Evolutionary conservation across 2,797 vertebrate genomes (phyloP).

Genomic region (Poeciliopsis turneri): DNA sequence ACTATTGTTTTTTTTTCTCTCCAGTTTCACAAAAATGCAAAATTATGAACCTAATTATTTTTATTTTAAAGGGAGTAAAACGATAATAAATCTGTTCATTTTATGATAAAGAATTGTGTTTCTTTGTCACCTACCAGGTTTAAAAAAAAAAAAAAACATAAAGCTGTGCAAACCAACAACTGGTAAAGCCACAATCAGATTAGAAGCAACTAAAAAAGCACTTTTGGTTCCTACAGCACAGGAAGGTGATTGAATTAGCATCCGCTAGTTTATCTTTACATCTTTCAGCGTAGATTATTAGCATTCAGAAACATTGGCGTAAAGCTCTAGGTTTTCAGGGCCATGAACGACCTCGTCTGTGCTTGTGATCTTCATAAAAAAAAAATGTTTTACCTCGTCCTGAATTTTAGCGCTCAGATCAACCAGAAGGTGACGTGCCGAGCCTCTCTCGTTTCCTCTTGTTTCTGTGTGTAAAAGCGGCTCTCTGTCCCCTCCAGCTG

Average conservation of each 20-base stretch:
- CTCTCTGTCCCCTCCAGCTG: slow-evolving; percentile 51
- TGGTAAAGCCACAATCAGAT: neutral
- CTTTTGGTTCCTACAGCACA: neutral
- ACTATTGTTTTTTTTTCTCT: neutral
- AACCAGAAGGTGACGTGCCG: slow-evolving; percentile 19
- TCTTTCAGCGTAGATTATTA: neutral
- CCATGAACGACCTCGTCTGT: neutral
- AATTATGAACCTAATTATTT: neutral
- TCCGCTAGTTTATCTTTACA: neutral
- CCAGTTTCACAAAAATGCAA: neutral
- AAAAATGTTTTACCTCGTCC: neutral
- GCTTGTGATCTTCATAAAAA: neutral
- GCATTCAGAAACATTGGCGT: neutral
- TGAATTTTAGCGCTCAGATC: slow-evolving; percentile 22
- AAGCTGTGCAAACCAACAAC: neutral
- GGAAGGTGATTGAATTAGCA: neutral
- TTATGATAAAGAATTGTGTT: neutral
- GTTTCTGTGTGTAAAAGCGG: slow-evolving; percentile 32
- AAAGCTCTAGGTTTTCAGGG: slow-evolving; percentile 14
- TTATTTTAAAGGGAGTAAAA: neutral
- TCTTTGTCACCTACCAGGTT: neutral
- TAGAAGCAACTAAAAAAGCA: neutral
- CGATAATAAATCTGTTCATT: neutral
- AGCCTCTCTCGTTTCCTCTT: slow-evolving; percentile 28
- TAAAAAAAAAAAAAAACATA: neutral